Base-by-base conservation (phyloP, 2,797 vertebrate species). In the Pseudomugil gertrudae region DNA sequence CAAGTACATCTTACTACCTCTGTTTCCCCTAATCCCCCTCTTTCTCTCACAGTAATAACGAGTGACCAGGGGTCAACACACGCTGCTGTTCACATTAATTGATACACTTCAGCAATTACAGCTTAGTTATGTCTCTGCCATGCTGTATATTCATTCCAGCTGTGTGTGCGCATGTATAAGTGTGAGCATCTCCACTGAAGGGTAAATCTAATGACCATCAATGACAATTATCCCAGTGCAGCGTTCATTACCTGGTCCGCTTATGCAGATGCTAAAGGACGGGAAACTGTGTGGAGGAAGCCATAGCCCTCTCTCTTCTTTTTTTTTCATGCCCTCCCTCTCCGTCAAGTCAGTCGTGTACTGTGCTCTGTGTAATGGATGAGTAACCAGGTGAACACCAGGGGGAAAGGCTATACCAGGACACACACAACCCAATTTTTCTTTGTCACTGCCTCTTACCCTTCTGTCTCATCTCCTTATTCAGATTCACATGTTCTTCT, bases 341-440 rank as follows among this genome's bases (percentile, higher is more conserved):
- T 78, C 73, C 9, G 58, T 76, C 87, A 29, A 85, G 84, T 89
- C 90, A 87, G 84, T 92, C 90, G 86, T 92, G 89, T 91, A 83
- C 82, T 89, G 80, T 89, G 78, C 84, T 90, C 73, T 87, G 78
- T 88, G 89, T 87, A 85, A 92, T 85, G 90, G 90, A 90, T 91
- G 89, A 90, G 87, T 90, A 90, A 94, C 93, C 95, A 96, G 96
- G 96, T 96, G 95, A 96, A 95, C 96, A 96, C 95, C 90, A 95
- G 94, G 96, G 95, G 94, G 94, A 90, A 76, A 88, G 86, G 85
- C 81, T 84, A 90, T 85, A 79, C 86, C 79, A 87, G 87, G 87
- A 86, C 87, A 85, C 87, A 83, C 78, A 71, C 45, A 36, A 27
- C 69, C 72, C 72, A 59, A 52, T 72, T 65, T 72, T 50, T 63